phyloP scores from a whole-genome alignment of 2,888 invertebrate genomes.

The Apoda limacodes region DNA sequence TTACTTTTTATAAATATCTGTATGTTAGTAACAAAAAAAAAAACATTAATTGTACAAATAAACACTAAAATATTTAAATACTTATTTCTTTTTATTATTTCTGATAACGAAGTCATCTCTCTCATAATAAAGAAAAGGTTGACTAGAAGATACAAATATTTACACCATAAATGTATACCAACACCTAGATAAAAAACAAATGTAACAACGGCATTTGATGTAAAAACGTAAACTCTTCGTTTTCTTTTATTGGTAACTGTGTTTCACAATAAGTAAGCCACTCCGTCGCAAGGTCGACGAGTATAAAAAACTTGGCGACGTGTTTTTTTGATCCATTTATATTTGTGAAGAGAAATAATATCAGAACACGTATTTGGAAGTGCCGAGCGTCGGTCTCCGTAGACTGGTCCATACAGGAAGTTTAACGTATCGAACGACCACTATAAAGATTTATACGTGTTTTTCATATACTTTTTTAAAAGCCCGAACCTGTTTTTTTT shows the following conservation, averaged over 20 bases:
- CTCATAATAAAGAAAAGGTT: too few relatives aligned
- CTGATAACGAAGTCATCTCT: too few relatives aligned
- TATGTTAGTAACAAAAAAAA: too few relatives aligned
- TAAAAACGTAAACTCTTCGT: slow-evolving; percentile 50
- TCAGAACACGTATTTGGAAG: slow-evolving; percentile 63
- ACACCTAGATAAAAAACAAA: too few relatives aligned
- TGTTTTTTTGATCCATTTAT: slow-evolving; percentile 62
- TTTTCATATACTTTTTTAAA: slow-evolving; percentile 45
- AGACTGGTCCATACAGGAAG: slow-evolving; percentile 64
- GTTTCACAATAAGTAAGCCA: slow-evolving; percentile 57
- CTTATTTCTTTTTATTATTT: too few relatives aligned
- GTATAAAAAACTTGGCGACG: slow-evolving; percentile 37
- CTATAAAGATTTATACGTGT: slow-evolving; percentile 58
- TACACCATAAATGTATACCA: too few relatives aligned
- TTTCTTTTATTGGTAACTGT: slow-evolving; percentile 48
- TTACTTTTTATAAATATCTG: too few relatives aligned
- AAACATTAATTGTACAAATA: too few relatives aligned
- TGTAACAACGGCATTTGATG: too few relatives aligned
- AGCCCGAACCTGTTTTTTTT: slow-evolving; percentile 20
- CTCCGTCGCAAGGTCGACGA: slow-evolving; percentile 58
- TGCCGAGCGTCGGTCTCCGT: slow-evolving; percentile 26
- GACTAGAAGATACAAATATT: too few relatives aligned
- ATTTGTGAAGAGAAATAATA: slow-evolving; percentile 57
- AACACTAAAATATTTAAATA: too few relatives aligned
- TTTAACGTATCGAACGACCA: slow-evolving; percentile 54